Conservation (phyloP, 1,140 invertebrate species). For the Drosophila paulistorum region DNA sequence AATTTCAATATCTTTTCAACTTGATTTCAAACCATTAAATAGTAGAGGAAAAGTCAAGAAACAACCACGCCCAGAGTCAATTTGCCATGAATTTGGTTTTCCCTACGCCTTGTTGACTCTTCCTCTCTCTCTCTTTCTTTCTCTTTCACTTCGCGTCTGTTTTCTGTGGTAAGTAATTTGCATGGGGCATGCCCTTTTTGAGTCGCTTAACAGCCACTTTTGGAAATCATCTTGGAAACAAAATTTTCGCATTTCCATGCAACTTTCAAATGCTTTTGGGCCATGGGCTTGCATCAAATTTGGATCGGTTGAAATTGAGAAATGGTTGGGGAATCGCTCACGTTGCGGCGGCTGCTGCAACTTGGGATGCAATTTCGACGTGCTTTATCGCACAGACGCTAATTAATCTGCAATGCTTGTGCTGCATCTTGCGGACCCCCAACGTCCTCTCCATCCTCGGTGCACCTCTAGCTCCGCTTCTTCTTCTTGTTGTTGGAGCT, state of each 20-base stretch:
- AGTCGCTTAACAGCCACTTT: neutral
- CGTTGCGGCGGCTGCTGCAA: slow-evolving; percentile 29
- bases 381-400: slow-evolving; percentile 73
- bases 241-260: slow-evolving; percentile 1
- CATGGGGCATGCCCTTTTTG: slow-evolving; percentile 1
- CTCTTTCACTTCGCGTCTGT: too few relatives aligned
- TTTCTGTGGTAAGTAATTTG: neutral
- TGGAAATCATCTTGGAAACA: neutral
- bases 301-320: neutral
- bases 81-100: neutral
- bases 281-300: neutral
- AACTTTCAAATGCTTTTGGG: neutral
- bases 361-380: slow-evolving; percentile 47
- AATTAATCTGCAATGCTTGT: slow-evolving; percentile 64
- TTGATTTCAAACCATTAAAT: neutral
- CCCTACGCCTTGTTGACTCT: neutral
- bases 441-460: slow-evolving; percentile 54
- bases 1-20: neutral
- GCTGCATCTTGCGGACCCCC: slow-evolving; percentile 23
- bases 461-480: neutral
- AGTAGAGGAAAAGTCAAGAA: too few relatives aligned
- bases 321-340: slow-evolving; percentile 27
- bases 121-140: neutral
- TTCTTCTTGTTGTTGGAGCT: slow-evolving; percentile 6
- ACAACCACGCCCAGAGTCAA: neutral